Conservation (phyloP, 2,888 invertebrate species). For the Nemoura dubitans region DNA sequence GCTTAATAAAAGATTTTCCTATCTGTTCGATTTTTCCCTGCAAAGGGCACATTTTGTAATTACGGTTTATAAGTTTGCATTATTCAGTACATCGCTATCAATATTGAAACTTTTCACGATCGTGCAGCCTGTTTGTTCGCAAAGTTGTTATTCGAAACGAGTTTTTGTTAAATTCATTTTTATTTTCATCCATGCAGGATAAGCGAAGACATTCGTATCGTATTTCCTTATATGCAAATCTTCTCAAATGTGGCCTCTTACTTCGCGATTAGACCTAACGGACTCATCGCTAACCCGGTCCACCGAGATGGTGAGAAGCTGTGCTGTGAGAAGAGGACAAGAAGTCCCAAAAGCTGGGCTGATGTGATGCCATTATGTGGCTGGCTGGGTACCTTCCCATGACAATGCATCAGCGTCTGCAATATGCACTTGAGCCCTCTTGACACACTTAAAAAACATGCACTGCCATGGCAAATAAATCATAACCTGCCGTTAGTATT, state of each 20-base stretch:
- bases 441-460: constrained; percentile 22
- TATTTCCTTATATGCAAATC: constrained; percentile 30
- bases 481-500: constrained; percentile 12
- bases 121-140: neutral
- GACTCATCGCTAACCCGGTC: neutral
- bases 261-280: neutral
- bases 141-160: constrained; percentile 10
- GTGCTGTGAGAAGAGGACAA: neutral
- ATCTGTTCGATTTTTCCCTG: neutral
- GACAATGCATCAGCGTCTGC: constrained; percentile 13
- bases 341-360: neutral
- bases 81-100: constrained; percentile 12
- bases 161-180: constrained; percentile 15
- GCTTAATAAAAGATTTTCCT: neutral
- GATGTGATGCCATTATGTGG: neutral
- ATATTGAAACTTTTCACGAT: neutral
- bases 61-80: neutral
- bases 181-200: neutral
- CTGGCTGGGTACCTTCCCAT: neutral
- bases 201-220: constrained; percentile 5
- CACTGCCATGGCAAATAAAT: neutral
- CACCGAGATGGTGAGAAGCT: neutral
- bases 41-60: constrained; percentile 12
- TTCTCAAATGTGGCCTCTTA: constrained; percentile 17
- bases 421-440: neutral